phyloP scores from a whole-genome alignment of 37 sponge, comb jelly and placozoan species.

The Chondrilla cf. caribensis region DNA sequence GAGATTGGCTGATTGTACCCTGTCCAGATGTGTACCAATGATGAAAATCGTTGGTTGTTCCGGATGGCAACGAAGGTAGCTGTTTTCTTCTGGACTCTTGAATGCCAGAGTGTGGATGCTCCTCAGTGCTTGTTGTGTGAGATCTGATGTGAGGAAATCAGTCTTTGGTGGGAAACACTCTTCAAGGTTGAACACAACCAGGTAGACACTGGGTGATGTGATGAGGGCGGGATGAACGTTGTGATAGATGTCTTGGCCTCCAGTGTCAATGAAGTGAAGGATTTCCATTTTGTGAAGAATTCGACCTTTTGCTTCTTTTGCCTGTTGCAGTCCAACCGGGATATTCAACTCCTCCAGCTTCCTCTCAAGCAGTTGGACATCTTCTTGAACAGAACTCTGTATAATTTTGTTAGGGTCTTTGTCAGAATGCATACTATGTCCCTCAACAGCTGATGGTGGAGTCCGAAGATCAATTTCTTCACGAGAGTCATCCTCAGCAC shows the following conservation, averaged over 20 bases:
- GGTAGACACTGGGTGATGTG: conserved; percentile 25
- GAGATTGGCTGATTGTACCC: not conserved
- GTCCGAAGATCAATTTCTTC: too few relatives aligned
- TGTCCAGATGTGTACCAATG: conserved; percentile 17
- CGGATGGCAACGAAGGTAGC: not conserved
- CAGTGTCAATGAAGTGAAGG: conserved; percentile 19
- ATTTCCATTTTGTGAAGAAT: not conserved
- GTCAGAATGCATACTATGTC: too few relatives aligned
- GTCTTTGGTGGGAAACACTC: not conserved
- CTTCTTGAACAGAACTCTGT: not conserved
- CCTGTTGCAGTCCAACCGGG: not conserved
- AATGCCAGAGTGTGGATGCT: conserved; percentile 5
- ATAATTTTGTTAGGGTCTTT: too few relatives aligned
- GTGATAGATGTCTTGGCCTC: conserved; percentile 20
- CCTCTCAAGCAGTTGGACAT: not conserved
- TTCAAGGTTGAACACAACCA: conserved; percentile 1
- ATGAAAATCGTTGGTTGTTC: conserved; percentile 2
- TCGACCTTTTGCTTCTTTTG: not conserved
- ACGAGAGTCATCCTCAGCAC: too few relatives aligned
- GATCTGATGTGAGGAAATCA: not conserved
- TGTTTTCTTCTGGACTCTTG: not conserved
- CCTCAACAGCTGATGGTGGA: too few relatives aligned
- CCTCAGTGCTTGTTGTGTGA: not conserved
- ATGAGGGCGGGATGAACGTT: conserved; percentile 18
- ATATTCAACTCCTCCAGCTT: not conserved